Percentiles rank a stretch among this genome's conserved stretches.
Conservation (phyloP, 1,140 invertebrate species). For the Pseudomyrmex sp. region DNA sequence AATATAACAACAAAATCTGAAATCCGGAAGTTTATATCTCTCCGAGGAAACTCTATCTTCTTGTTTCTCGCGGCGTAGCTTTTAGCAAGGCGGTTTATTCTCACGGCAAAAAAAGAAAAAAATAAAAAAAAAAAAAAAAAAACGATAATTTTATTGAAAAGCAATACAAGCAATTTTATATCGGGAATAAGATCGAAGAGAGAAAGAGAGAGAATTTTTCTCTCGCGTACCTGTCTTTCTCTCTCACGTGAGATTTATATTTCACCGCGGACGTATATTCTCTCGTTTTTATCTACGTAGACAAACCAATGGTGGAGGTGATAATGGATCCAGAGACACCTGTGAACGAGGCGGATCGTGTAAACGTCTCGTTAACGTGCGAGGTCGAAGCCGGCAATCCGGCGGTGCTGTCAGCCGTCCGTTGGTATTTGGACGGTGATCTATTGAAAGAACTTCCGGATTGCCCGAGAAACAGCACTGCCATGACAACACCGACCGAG, state of each 20-base stretch:
- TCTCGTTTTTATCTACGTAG: conserved; percentile 81
- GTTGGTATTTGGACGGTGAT: conserved; percentile 94
- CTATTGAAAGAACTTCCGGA: conserved; percentile 94
- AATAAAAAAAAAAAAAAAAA: neutral
- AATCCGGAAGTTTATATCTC: neutral
- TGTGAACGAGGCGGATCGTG: conserved; percentile 91
- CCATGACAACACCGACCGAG: conserved; percentile 73
- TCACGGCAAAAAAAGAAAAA: too few species aligned
- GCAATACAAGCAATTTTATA: conserved; percentile 24
- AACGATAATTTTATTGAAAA: conserved; percentile 31
- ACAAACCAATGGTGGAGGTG: conserved; percentile 91
- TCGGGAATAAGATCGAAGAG: conserved; percentile 22
- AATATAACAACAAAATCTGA: conserved; percentile 26
- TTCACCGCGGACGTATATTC: neutral
- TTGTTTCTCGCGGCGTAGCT: conserved; percentile 25
- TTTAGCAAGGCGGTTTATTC: neutral
- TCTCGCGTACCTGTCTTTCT: neutral
- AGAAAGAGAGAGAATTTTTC: neutral
- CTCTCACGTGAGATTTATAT: conserved; percentile 17
- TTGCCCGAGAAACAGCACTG: conserved; percentile 88
- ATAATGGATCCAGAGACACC: conserved; percentile 91
- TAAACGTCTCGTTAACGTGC: conserved; percentile 93
- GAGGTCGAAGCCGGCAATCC: conserved; percentile 91
- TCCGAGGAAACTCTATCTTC: neutral
- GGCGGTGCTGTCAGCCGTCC: conserved; percentile 87